phyloP scores from a whole-genome alignment of 2,888 invertebrate genomes.

The Drosophila mulleri region DNA sequence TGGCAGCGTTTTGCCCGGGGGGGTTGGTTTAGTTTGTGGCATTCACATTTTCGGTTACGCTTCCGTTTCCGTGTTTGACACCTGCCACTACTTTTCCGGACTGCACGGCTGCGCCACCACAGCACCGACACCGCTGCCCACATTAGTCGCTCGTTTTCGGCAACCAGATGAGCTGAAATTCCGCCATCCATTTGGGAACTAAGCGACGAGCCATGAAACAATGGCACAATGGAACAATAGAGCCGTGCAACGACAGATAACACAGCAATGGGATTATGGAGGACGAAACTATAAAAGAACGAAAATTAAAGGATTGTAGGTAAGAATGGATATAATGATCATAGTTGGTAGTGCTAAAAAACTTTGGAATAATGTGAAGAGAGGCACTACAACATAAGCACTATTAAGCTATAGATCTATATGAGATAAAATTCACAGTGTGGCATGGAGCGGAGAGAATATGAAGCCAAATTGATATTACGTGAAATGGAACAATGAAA shows the following conservation, averaged over 20 bases:
- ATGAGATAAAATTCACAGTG: neutral
- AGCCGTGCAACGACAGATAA: neutral
- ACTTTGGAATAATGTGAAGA: neutral
- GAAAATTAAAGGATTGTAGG: neutral
- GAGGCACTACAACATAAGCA: neutral
- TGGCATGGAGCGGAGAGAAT: neutral
- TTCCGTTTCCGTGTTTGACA: conserved; percentile 64
- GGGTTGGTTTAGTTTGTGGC: conserved; percentile 45
- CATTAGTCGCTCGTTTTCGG: conserved; percentile 8
- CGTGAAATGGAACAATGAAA: neutral
- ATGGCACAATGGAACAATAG: conserved; percentile 1
- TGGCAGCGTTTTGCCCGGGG: neutral
- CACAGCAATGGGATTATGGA: conserved; percentile 7
- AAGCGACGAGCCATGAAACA: conserved; percentile 5
- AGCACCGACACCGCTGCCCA: neutral
- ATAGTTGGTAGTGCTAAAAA: neutral
- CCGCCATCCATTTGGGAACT: neutral
- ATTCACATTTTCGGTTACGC: conserved; percentile 33
- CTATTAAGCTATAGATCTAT: neutral
- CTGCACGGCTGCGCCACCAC: neutral
- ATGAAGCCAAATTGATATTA: neutral
- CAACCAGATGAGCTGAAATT: conserved; percentile 35
- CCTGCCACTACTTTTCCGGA: conserved; percentile 23
- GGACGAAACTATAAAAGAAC: neutral
- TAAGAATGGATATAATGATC: neutral